Base-by-base conservation (phyloP, 2,888 invertebrate species). In the Athalia cordata region DNA sequence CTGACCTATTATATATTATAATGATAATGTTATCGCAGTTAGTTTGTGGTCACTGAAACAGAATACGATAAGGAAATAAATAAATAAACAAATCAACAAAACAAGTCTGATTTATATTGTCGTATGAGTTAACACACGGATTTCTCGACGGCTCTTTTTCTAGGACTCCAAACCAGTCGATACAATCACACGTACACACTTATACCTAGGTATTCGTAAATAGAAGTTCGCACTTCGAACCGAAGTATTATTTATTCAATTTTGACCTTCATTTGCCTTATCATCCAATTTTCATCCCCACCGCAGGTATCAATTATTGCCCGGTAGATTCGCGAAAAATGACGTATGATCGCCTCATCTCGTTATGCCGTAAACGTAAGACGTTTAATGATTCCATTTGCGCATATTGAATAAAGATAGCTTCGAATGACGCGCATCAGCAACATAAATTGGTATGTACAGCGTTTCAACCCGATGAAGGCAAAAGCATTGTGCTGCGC, bases 1-100 rank as follows among this genome's bases (percentile, higher is more conserved):
- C 67, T 67, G 68, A 68, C 68, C 68, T 55, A 68, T 68, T 29
- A 50, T 5, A 68, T 55, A 61, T 11, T n/a, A 11, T 4, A 55
- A n/a, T 49, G 29, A 29, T 52, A n/a, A 55, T 43, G 2, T 52
- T 68, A 68, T 68, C 55, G 52, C 3, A 4, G 7, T 55, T 52
- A 29, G n/a, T 68, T 55, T n/a, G 68, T 9, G n/a, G 11, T 47
- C 43, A 43, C 43, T n/a, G 15, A 55, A 9, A 55, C 55, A 55
- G 55, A 55, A 55, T n/a, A 4, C 3, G 29, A 29, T 29, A 55
- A n/a, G 3, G 55, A 55, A 4, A 4, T 55, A 55, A 55, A 55
- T 11, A 55, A 55, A 55, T 55, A 4, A 55, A 29, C 29, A 29
- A 29, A 29, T 29, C 29, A 29, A 29, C 29, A 29, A 29, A 29